A percentile compares a stretch with the other conserved stretches of the same genome.
phyloP scores from a whole-genome alignment of 1,140 invertebrate species.

The Solenopsis invicta region DNA sequence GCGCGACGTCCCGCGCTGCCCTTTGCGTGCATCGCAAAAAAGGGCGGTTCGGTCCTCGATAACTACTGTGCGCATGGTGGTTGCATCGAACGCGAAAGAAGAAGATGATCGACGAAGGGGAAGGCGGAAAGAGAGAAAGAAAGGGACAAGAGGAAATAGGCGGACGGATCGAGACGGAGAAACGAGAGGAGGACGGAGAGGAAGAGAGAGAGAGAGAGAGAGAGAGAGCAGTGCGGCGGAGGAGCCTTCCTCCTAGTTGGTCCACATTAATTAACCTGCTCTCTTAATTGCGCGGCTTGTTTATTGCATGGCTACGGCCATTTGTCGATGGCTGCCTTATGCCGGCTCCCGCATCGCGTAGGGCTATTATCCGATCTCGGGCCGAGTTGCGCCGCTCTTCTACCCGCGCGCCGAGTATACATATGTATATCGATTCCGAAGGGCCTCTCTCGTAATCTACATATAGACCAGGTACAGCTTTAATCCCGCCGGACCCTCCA shows the following conservation, averaged over 20 bases:
- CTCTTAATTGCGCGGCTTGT: slow-evolving; percentile 82
- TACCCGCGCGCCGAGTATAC: slow-evolving; percentile 27
- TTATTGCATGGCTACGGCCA: slow-evolving; percentile 80
- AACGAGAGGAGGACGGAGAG: slow-evolving; percentile 42
- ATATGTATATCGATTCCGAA: slow-evolving; percentile 63
- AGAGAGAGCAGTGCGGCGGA: slow-evolving; percentile 12
- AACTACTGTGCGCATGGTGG: slow-evolving; percentile 73
- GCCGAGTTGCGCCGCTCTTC: slow-evolving; percentile 32
- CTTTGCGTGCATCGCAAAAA: slow-evolving; percentile 70
- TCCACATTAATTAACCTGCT: slow-evolving; percentile 83
- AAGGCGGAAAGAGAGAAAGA: slow-evolving; percentile 47
- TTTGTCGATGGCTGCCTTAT: slow-evolving; percentile 76
- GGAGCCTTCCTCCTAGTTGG: slow-evolving; percentile 75
- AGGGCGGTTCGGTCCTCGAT: slow-evolving; percentile 74
- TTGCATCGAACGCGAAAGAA: slow-evolving; percentile 60
- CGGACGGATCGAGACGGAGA: slow-evolving; percentile 9
- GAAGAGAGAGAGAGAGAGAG: background rate
- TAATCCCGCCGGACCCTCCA: slow-evolving; percentile 40
- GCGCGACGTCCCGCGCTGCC: slow-evolving; percentile 64
- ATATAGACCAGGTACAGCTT: slow-evolving; percentile 55
- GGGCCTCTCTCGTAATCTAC: slow-evolving; percentile 64
- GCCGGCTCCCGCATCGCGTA: slow-evolving; percentile 68
- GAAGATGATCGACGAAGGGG: slow-evolving; percentile 26
- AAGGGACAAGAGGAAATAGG: slow-evolving; percentile 36
- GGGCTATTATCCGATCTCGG: slow-evolving; percentile 76